phyloP scores from a whole-genome alignment of 1,140 invertebrate genomes.

The Chionoecetes opilio region DNA sequence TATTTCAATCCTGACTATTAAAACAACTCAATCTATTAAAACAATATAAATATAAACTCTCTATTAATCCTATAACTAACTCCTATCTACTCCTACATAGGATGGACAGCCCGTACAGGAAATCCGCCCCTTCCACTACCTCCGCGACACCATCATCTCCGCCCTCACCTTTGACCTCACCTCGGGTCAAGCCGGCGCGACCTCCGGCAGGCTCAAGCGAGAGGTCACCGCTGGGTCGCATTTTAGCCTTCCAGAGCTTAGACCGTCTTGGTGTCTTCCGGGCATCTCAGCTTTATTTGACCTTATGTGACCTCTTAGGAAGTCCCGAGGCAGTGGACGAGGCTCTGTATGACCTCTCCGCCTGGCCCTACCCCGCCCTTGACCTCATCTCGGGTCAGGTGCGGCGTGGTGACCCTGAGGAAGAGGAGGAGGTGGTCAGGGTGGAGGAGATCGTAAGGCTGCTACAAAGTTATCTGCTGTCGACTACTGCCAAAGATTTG shows the following conservation, averaged over 20 bases:
- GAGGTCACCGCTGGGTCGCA: slow-evolving; percentile 65
- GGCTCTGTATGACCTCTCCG: slow-evolving; percentile 42
- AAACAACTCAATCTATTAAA: too few species aligned
- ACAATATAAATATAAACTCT: too few species aligned
- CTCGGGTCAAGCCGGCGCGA: background rate
- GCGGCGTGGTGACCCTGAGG: background rate
- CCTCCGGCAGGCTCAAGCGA: slow-evolving; percentile 2
- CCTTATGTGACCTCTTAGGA: slow-evolving; percentile 30
- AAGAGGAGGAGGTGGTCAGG: background rate
- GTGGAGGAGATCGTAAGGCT: slow-evolving; percentile 47
- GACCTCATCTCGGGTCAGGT: background rate
- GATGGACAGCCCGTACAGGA: slow-evolving; percentile 60
- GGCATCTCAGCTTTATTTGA: slow-evolving; percentile 43
- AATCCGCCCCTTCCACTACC: slow-evolving; percentile 52
- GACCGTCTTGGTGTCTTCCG: slow-evolving; percentile 62
- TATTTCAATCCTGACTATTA: too few species aligned
- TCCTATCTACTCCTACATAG: background rate
- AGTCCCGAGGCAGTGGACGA: slow-evolving; percentile 20
- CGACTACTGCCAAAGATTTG: slow-evolving; percentile 72
- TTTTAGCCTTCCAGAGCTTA: slow-evolving; percentile 58
- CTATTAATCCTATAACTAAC: too few species aligned
- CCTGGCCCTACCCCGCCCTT: background rate
- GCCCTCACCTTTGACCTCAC: slow-evolving; percentile 67
- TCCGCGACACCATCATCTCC: slow-evolving; percentile 68
- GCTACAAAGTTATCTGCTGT: slow-evolving; percentile 62